These are phyloP conservation scores for Drosophila serrata DNA, from an alignment of 1,140 invertebrate species.

Conservation along the genomic window DNA sequence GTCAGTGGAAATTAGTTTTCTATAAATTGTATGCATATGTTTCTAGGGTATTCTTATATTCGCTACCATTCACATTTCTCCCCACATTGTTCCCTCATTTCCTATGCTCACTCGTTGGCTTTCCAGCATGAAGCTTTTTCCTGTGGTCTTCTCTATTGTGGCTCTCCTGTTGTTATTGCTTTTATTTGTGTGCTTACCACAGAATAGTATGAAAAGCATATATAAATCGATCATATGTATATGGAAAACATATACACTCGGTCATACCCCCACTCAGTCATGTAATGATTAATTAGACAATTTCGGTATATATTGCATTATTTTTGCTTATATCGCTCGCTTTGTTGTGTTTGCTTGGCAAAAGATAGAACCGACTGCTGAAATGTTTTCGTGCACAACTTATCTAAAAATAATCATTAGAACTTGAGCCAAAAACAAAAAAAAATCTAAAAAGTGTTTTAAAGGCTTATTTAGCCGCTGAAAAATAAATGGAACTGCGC, in stretches of 20 bases:
- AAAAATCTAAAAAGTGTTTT: conserved; percentile 51
- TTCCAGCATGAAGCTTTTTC: conserved; percentile 45
- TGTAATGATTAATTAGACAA: conserved; percentile 67
- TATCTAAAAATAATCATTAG: conserved; percentile 77
- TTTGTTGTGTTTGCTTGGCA: conserved; percentile 32
- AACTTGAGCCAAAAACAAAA: conserved; percentile 73
- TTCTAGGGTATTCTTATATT: conserved; percentile 9
- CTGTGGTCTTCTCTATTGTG: conserved; percentile 18
- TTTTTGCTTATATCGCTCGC: conserved; percentile 13
- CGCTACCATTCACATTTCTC: background rate
- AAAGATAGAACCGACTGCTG: conserved; percentile 9
- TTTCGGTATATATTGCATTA: conserved; percentile 44
- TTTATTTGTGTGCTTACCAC: conserved; percentile 25
- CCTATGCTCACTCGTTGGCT: conserved; percentile 20
- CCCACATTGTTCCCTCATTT: background rate
- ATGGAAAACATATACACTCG: background rate
- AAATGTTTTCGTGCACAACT: conserved; percentile 52
- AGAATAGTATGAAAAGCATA: conserved; percentile 27
- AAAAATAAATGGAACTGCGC: conserved; percentile 56
- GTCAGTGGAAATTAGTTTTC: background rate
- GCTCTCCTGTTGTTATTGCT: conserved; percentile 18
- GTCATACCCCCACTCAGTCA: conserved; percentile 11
- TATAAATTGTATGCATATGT: background rate
- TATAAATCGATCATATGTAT: conserved; percentile 33
- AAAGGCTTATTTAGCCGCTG: conserved; percentile 41